These are phyloP conservation scores for Colletes gigas DNA, from an alignment of 1,140 invertebrate genomes.

Conservation along the genomic window DNA sequence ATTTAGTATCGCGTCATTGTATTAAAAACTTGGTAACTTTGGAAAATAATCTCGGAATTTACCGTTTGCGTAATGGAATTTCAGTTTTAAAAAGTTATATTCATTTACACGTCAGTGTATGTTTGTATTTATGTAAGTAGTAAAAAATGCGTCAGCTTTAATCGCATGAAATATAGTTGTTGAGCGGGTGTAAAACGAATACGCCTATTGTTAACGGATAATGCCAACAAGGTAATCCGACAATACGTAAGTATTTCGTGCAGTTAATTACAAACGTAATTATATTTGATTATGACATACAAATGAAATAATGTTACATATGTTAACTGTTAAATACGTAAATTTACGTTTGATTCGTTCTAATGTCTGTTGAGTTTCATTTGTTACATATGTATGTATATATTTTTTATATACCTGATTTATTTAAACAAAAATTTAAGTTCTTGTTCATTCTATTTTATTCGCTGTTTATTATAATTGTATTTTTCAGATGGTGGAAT, in stretches of 20 bases:
- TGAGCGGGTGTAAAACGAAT: slow-evolving; percentile 54
- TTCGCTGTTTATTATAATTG: not conserved
- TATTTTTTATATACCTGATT: not conserved
- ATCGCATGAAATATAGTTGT: slow-evolving; percentile 44
- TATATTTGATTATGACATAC: not conserved
- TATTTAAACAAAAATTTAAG: not conserved
- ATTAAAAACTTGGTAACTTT: not conserved
- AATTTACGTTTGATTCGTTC: not conserved
- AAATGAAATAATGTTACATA: not conserved
- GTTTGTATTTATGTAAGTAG: slow-evolving; percentile 4
- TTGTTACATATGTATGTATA: not conserved
- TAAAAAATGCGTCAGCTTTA: slow-evolving; percentile 43
- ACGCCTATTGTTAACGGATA: slow-evolving; percentile 35
- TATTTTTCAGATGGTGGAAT: slow-evolving; percentile 36
- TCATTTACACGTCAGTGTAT: not conserved
- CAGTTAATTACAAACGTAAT: not conserved
- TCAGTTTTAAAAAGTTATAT: not conserved
- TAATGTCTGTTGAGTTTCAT: not conserved
- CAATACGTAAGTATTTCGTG: not conserved
- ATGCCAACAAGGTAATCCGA: slow-evolving; percentile 10
- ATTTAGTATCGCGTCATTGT: not conserved
- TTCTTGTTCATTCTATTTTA: not conserved
- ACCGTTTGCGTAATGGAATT: not conserved
- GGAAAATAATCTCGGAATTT: too few relatives aligned
- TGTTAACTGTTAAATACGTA: not conserved